A percentile compares a stretch with the other conserved stretches of the same genome.
Evolutionary conservation across 2,113 vertebrate genomes (phyloP).

Genomic region (Noctilio leporinus): DNA sequence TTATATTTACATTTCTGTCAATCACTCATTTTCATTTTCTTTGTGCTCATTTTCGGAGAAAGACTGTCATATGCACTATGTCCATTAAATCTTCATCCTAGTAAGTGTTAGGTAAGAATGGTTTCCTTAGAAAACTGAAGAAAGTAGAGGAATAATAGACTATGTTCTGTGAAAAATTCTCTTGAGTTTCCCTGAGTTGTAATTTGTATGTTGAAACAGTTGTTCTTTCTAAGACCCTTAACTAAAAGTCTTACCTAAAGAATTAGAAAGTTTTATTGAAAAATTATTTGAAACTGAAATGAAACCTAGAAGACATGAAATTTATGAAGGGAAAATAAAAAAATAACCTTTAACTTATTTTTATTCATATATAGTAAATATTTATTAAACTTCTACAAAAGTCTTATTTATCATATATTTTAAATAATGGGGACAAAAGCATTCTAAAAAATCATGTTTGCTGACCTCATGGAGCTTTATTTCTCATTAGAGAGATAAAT

Average conservation of each 20-base stretch:
- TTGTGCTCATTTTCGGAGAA: conserved; percentile 27
- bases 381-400: neutral
- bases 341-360: neutral
- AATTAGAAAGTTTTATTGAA: neutral
- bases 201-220: neutral
- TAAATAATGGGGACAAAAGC: neutral
- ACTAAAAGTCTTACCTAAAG: neutral
- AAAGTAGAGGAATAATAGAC: neutral
- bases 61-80: conserved; percentile 17
- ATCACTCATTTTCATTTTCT: conserved; percentile 52
- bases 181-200: neutral
- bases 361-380: neutral
- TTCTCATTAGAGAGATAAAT: neutral
- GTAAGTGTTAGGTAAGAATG: conserved; percentile 17
- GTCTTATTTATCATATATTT: neutral
- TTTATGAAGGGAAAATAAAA: neutral
- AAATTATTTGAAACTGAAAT: neutral
- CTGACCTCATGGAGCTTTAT: neutral
- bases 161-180: neutral
- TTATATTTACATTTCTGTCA: conserved; percentile 54
- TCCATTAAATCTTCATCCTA: conserved; percentile 35
- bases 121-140: conserved; percentile 16
- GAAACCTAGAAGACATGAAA: neutral
- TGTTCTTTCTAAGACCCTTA: neutral
- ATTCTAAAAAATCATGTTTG: neutral